phyloP scores from a whole-genome alignment of 2,113 vertebrate species.

The Sialia sialis region DNA sequence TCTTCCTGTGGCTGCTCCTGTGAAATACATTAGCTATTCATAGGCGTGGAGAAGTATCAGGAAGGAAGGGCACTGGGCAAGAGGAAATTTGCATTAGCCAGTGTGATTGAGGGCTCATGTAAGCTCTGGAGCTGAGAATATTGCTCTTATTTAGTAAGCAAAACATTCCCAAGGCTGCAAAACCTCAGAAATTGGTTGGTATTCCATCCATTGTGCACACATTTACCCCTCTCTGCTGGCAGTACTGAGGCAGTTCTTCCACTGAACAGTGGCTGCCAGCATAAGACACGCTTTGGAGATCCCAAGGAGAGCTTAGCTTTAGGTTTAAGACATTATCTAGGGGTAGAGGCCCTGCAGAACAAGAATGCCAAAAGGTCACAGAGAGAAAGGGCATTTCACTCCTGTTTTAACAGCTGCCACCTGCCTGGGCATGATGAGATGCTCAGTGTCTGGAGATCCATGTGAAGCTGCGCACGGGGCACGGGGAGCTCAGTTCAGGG shows the following conservation, averaged over 20 bases:
- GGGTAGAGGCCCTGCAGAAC: not conserved
- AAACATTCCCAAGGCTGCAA: not conserved
- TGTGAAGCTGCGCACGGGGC: not conserved
- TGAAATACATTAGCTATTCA: conserved; percentile 58
- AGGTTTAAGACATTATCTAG: not conserved
- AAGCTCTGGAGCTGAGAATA: not conserved
- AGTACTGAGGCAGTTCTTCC: not conserved
- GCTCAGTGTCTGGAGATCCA: accelerated
- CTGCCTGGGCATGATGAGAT: accelerated
- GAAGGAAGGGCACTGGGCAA: not conserved
- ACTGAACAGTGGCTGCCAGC: not conserved
- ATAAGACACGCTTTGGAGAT: not conserved
- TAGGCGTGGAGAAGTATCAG: not conserved
- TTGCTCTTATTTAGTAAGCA: not conserved
- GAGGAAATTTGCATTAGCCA: conserved; percentile 54
- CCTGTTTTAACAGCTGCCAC: not conserved
- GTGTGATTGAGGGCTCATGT: not conserved
- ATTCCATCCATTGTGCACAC: not conserved
- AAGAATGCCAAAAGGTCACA: not conserved
- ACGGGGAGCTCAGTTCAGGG: accelerated
- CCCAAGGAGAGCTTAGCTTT: not conserved
- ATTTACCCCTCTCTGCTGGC: not conserved
- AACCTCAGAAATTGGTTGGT: not conserved
- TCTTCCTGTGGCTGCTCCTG: conserved; percentile 56
- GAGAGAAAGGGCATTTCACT: not conserved